A percentile compares a stretch with the other conserved stretches of the same genome.
phyloP scores from a whole-genome alignment of 2,113 vertebrate species.

The Bubalus kerabau region DNA sequence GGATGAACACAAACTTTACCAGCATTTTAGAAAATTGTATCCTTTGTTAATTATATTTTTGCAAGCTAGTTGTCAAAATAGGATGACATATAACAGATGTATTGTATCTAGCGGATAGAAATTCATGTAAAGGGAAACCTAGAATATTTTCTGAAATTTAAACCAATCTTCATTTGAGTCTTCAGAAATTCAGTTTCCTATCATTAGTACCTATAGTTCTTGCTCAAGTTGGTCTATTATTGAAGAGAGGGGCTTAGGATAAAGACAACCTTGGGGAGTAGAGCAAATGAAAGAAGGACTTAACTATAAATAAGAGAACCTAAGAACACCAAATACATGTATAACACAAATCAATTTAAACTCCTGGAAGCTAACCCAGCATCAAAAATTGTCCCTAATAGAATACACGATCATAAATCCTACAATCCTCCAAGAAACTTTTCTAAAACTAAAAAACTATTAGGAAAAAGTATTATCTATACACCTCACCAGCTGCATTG shows the following conservation, averaged over 20 bases:
- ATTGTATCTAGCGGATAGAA: background rate
- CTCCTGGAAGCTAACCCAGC: background rate
- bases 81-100: background rate
- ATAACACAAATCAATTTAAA: background rate
- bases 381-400: background rate
- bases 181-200: background rate
- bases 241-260: background rate
- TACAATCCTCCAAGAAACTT: background rate
- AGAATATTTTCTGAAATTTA: conserved; percentile 13
- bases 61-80: background rate
- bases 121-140: background rate
- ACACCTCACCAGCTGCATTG: background rate
- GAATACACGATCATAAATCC: background rate
- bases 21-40: background rate
- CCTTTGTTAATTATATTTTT: background rate
- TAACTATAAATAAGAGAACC: background rate
- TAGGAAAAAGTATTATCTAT: background rate
- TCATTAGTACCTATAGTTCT: background rate
- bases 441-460: background rate
- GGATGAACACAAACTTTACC: background rate
- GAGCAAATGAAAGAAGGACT: background rate
- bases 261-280: background rate
- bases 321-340: background rate
- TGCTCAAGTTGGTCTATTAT: background rate
- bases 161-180: background rate